A percentile compares a stretch with the other conserved stretches of the same genome.
These are phyloP conservation scores for Myotis myotis DNA, from an alignment of 2,797 vertebrate genomes.

Conservation along the genomic window DNA sequence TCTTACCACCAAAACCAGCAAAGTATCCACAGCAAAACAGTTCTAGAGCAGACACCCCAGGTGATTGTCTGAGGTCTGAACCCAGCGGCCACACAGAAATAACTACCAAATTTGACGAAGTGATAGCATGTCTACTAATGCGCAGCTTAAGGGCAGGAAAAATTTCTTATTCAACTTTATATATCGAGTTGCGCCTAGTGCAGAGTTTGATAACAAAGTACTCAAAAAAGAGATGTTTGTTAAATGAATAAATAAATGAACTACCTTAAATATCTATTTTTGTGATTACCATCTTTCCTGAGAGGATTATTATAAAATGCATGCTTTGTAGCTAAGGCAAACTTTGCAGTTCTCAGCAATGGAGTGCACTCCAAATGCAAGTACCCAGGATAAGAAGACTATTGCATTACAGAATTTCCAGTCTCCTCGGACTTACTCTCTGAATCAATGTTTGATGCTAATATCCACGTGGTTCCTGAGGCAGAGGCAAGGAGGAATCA, in stretches of 20 bases:
- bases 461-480: background rate
- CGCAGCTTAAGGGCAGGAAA: background rate
- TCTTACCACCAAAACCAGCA: background rate
- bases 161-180: background rate
- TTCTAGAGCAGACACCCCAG: background rate
- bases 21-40: background rate
- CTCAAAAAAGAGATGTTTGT: background rate
- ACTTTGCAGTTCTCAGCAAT: background rate
- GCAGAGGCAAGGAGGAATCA: background rate
- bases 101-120: background rate
- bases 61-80: background rate
- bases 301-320: background rate
- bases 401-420: background rate
- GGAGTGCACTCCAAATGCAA: background rate
- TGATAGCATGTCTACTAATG: background rate
- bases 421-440: background rate
- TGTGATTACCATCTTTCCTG: background rate
- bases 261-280: background rate
- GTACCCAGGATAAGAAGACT: background rate
- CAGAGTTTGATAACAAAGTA: background rate
- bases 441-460: background rate
- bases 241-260: background rate
- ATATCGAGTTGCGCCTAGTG: background rate
- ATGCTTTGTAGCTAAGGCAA: background rate
- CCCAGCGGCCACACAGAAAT: background rate